These are phyloP conservation scores for Bombus sibiricus DNA, from an alignment of 1,140 invertebrate genomes.

Conservation along the genomic window DNA sequence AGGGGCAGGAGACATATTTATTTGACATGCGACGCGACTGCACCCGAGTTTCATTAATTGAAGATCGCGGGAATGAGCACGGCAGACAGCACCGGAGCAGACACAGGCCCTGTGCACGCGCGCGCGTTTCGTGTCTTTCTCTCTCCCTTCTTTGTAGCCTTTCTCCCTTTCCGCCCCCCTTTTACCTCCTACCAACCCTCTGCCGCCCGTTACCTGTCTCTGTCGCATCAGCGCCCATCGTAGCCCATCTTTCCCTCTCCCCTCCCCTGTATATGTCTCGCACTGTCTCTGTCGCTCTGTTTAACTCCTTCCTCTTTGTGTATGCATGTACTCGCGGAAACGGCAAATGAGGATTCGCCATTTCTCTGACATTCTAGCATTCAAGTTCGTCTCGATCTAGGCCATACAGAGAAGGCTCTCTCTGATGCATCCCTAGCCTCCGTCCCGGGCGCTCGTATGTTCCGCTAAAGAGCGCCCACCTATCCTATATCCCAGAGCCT, in stretches of 20 bases:
- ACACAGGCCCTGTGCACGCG: constrained; percentile 63
- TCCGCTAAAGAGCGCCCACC: constrained; percentile 51
- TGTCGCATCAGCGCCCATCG: constrained; percentile 32
- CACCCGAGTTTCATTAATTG: constrained; percentile 84
- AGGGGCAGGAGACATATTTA: constrained; percentile 81
- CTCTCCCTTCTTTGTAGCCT: constrained; percentile 16
- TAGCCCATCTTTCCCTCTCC: constrained; percentile 21
- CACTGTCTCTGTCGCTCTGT: constrained; percentile 26
- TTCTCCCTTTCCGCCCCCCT: constrained; percentile 27
- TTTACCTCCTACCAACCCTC: not conserved
- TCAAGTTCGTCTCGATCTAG: constrained; percentile 81
- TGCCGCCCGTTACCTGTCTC: constrained; percentile 32
- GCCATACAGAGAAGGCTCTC: constrained; percentile 71
- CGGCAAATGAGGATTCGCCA: constrained; percentile 81
- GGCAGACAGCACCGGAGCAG: constrained; percentile 78
- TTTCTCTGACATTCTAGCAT: constrained; percentile 80
- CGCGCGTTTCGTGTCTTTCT: constrained; percentile 48
- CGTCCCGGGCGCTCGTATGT: constrained; percentile 16
- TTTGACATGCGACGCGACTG: constrained; percentile 83
- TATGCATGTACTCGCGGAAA: constrained; percentile 75
- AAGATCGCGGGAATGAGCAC: constrained; percentile 82
- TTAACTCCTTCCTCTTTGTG: constrained; percentile 43
- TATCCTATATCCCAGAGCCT: constrained; percentile 57
- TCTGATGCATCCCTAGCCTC: constrained; percentile 33
- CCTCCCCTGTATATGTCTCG: constrained; percentile 53